A percentile compares a stretch with the other conserved stretches of the same genome.
Conservation (phyloP, 2,888 invertebrate species). For the Thymelicus lineola region DNA sequence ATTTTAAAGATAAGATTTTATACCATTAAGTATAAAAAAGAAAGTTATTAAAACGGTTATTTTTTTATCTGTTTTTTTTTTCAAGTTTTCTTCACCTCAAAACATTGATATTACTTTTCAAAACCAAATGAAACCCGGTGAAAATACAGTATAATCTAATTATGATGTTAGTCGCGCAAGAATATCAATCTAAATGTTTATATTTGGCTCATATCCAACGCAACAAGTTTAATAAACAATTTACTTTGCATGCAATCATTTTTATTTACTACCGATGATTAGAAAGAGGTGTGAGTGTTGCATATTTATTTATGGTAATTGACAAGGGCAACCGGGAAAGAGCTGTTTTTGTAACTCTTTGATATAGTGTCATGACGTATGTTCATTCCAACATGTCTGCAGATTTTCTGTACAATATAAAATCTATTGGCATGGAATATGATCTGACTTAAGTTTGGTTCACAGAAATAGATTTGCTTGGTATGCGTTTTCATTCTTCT, state of each 20-base stretch:
- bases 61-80: too few species aligned
- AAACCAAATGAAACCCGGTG: neutral
- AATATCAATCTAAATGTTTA: neutral
- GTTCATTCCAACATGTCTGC: neutral
- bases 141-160: neutral
- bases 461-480: too few species aligned
- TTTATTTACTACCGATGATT: constrained; percentile 8
- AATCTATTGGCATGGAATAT: neutral
- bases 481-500: too few species aligned
- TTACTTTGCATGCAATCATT: neutral
- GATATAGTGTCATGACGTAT: constrained; percentile 1
- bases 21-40: too few species aligned
- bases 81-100: too few species aligned
- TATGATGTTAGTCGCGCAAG: neutral
- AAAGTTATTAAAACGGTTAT: too few species aligned
- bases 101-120: too few species aligned
- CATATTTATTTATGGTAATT: constrained; percentile 11
- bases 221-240: neutral
- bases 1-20: too few species aligned
- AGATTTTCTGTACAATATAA: neutral
- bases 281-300: constrained; percentile 1
- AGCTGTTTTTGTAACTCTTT: neutral
- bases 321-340: neutral
- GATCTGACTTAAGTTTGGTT: neutral
- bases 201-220: neutral